Base-by-base conservation (phyloP, 2,797 vertebrate species). In the Phrynocephalus guinanensis region DNA sequence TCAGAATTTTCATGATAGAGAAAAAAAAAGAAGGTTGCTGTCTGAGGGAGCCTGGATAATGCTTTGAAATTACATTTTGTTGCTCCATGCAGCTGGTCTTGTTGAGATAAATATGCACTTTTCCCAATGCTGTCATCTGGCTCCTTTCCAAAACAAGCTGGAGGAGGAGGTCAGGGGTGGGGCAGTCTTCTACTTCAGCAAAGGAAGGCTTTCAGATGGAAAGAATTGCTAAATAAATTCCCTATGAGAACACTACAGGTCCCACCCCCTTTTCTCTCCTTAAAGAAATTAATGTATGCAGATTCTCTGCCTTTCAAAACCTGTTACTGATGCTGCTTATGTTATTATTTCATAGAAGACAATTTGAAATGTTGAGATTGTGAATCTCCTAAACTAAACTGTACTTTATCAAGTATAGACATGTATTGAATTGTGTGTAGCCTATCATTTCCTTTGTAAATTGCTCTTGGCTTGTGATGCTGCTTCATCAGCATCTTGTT, bases 101-200 rank as follows among this genome's bases (percentile, higher is more conserved):
- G 60, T 91, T 18, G 93, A 96, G 95, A 95, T 96, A 94, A 95
- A 94, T 87, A 87, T 89, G 91, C 89, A 92, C 92, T 93, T 95
- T 95, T 91, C 93, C 94, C 92, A 96, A 92, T 95, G 94, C 93
- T 96, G 91, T 94, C 92, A 92, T 93, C 95, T 96, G 96, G 95
- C 95, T 90, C 72, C 50, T 92, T 94, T 95, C 95, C 95, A 95
- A 93, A 93, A 84, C 92, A 90, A 91, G 92, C 94, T 88, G 89
- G 56, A 93, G 94, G 93, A 94, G 92, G 92, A 92, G 93, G 95
- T 93, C 91, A 94, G 94, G 93, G 92, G 92, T 94, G 93, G 93
- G 93, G 92, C 92, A 91, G 91, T 87, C 87, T 88, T 92, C 88
- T 82, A 91, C 94, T 88, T 92, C 24, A 71, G 81, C 79, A 91